A percentile compares a stretch with the other conserved stretches of the same genome.
Evolutionary conservation across 2,888 invertebrate genomes (phyloP).

Genomic region (Chromoteleia sp.): DNA sequence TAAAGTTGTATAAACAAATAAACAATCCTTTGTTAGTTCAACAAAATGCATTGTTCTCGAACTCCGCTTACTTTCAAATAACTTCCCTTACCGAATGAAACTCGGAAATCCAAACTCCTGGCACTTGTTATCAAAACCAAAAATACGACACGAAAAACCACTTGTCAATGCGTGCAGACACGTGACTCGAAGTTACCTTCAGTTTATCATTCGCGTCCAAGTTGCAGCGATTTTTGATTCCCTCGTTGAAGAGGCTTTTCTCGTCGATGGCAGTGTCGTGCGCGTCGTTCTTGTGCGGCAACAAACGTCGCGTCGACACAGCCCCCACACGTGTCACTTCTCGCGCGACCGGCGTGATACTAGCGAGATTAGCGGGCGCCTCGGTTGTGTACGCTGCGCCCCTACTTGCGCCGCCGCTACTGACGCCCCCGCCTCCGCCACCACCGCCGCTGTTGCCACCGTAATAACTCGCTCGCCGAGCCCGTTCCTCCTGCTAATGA

Average conservation of each 20-base stretch:
- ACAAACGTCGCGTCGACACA: slow-evolving; percentile 75
- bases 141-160: no score
- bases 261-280: slow-evolving; percentile 71
- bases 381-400: slow-evolving; percentile 76
- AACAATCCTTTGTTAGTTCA: no score
- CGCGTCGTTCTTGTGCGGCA: slow-evolving; percentile 74
- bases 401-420: slow-evolving; percentile 75
- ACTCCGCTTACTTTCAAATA: no score
- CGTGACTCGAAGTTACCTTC: slow-evolving; percentile 47
- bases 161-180: no score
- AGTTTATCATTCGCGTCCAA: slow-evolving; percentile 38
- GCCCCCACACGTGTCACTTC: slow-evolving; percentile 78
- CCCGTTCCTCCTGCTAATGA: slow-evolving; percentile 78
- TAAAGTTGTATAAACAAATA: no score
- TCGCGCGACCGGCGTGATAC: slow-evolving; percentile 83
- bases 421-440: slow-evolving; percentile 63
- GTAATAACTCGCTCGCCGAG: slow-evolving; percentile 78
- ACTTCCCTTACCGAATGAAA: no score
- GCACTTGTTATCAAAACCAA: no score
- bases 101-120: no score
- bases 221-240: slow-evolving; percentile 42
- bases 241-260: slow-evolving; percentile 22
- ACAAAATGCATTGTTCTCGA: no score
- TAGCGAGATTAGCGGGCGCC: slow-evolving; percentile 82
- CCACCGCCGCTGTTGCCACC: slow-evolving; percentile 59